Base-by-base conservation (phyloP, 2,113 vertebrate genomes). In the Hirundichthys speculiger region DNA sequence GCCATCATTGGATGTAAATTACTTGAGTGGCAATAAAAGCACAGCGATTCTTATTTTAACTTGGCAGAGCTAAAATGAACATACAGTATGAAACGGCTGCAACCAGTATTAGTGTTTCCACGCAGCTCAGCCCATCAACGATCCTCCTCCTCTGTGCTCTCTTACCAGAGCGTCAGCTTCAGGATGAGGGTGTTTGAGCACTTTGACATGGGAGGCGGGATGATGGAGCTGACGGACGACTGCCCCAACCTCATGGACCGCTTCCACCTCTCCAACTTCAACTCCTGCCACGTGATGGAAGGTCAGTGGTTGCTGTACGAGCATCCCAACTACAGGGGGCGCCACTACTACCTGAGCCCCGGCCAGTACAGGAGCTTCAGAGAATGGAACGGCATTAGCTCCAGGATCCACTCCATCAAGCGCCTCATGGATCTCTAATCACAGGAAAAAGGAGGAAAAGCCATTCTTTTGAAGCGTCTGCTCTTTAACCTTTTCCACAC, bases 241-340 rank as follows among this genome's bases (percentile, higher is more conserved):
- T 93, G 92, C 43, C 65, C 81, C 39, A 90, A 91, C 68, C 73
- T 91, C 53, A 75, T 83, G 65, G 90, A 82, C 11, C 82, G 83
- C 19, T 90, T 93, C 80, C 79, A 21, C 15, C 50, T 85, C 42
- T 77, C 73, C 49, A 81, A 91, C 79, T 85, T 90, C 69, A 92
- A 92, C 82, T 92, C 92, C 56, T 91, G 90, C 83, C 81, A 85
- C 9, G 90, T 93, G 61, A 76, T 89, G 75, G 91, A 92, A 0
- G 92, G 92, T 43, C 88, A 92, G 54, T 93, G 92, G 92, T 83
- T 91, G 52, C 73, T 93, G 64, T 91, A 89, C n/a, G 91, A 93
- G 41, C 90, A 90, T 45, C 79, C 91, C 24, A 64, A 90, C 80
- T 92, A 90, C 83, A 90, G 73, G 64, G 89, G 87, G 0, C 83